Conservation (phyloP, 2,888 invertebrate species). For the Oeneis ivallda region DNA sequence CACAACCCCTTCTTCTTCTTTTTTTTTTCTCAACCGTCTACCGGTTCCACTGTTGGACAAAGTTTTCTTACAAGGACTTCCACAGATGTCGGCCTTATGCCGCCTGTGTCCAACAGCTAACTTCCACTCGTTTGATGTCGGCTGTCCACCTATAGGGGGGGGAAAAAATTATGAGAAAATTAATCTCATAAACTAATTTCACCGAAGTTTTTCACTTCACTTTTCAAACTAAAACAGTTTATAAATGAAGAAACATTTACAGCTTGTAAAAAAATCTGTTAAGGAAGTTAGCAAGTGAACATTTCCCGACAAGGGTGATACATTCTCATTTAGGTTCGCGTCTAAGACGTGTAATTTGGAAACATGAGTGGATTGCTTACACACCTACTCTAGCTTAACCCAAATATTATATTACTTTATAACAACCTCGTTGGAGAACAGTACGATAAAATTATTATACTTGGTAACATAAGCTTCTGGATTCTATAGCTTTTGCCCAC, state of each 20-base stretch:
- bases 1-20: no score
- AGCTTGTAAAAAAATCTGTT: background rate
- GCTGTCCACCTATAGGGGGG: no score
- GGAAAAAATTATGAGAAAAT: no score
- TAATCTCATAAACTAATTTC: no score
- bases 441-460: background rate
- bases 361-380: slow-evolving; percentile 4
- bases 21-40: no score
- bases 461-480: no score
- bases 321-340: background rate
- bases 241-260: background rate
- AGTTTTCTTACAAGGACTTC: no score
- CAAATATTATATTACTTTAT: background rate
- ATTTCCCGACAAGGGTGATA: slow-evolving; percentile 1
- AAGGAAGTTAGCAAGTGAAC: slow-evolving; percentile 1
- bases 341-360: slow-evolving; percentile 1
- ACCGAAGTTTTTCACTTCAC: background rate
- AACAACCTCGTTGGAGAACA: background rate
- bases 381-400: background rate
- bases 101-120: no score
- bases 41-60: no score
- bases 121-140: no score
- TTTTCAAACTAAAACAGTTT: background rate
- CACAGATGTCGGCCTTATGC: no score
- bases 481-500: no score